Conservation (phyloP, 2,797 vertebrate genomes). For the Mormyrops boulengeri region DNA sequence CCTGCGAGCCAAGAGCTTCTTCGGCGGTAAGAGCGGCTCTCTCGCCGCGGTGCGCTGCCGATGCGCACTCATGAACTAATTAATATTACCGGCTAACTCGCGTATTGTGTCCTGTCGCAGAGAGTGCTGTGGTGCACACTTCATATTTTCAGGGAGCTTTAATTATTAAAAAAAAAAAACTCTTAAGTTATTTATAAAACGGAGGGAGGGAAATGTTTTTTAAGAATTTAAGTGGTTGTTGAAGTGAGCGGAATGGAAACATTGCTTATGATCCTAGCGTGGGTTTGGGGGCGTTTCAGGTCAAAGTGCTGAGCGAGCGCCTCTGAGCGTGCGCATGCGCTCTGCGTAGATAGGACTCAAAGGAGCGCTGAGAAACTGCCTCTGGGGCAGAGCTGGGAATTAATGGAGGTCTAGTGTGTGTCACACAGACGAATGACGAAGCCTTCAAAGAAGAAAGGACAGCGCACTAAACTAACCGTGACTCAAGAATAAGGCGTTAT, state of each 20-base stretch:
- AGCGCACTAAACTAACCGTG: neutral
- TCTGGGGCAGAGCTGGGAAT: neutral
- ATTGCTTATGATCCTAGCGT: constrained; percentile 14
- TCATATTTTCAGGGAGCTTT: constrained; percentile 46
- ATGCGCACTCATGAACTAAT: neutral
- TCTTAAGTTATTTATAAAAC: constrained; percentile 64
- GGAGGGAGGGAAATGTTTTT: constrained; percentile 56
- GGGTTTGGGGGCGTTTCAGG: neutral
- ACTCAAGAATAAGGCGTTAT: neutral
- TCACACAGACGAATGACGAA: neutral
- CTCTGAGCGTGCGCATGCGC: neutral
- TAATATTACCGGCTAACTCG: neutral
- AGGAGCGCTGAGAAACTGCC: neutral
- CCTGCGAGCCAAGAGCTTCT: constrained; percentile 52
- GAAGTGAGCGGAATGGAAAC: constrained; percentile 32
- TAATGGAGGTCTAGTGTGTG: neutral
- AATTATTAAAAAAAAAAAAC: constrained; percentile 57
- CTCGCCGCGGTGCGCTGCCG: neutral
- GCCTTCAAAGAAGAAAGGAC: neutral
- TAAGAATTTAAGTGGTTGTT: constrained; percentile 47
- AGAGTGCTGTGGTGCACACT: constrained; percentile 47
- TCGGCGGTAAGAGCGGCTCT: constrained; percentile 39
- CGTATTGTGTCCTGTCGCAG: neutral
- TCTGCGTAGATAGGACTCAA: neutral
- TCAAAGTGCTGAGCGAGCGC: neutral